Percentiles rank a stretch among this genome's conserved stretches.
Evolutionary conservation across 2,888 invertebrate genomes (phyloP).

Genomic region (Silvanus unidentatus): DNA sequence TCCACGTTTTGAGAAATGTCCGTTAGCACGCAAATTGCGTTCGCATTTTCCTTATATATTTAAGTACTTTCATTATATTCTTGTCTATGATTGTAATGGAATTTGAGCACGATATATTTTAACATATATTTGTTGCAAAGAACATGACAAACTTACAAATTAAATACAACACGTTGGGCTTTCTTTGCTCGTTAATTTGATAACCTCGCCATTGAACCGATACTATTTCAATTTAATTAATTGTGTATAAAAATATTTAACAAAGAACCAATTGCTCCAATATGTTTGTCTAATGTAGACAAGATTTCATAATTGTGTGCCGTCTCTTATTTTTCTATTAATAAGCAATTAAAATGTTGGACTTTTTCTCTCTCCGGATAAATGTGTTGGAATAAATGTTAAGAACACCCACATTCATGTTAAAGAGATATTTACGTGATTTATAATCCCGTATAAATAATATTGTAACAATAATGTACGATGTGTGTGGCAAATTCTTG

Average conservation of each 20-base stretch:
- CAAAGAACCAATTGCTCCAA: too few relatives aligned
- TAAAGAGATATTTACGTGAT: too few relatives aligned
- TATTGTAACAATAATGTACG: slow-evolving; percentile 2
- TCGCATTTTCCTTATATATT: too few relatives aligned
- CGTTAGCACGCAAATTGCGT: slow-evolving; percentile 22
- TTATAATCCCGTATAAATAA: too few relatives aligned
- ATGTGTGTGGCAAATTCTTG: slow-evolving; percentile 30
- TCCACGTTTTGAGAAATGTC: slow-evolving; percentile 23
- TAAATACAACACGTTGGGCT: slow-evolving; percentile 9
- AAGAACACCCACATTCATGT: too few relatives aligned
- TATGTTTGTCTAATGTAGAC: too few relatives aligned
- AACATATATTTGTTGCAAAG: slow-evolving; percentile 7
- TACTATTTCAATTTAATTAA: slow-evolving; percentile 6
- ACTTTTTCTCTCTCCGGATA: neutral
- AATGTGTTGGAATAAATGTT: too few relatives aligned
- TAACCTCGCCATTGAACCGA: slow-evolving; percentile 10
- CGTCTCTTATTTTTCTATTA: too few relatives aligned
- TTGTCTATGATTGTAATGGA: slow-evolving; percentile 15
- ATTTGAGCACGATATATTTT: slow-evolving; percentile 13
- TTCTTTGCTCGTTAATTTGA: slow-evolving; percentile 10
- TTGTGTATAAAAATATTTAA: too few relatives aligned
- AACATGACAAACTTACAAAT: neutral
- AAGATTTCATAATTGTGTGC: too few relatives aligned
- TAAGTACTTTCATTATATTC: slow-evolving; percentile 6
- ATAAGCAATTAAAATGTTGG: too few relatives aligned